Evolutionary conservation across 2,797 vertebrate genomes (phyloP).

Genomic region (Enteromius argenteus): DNA sequence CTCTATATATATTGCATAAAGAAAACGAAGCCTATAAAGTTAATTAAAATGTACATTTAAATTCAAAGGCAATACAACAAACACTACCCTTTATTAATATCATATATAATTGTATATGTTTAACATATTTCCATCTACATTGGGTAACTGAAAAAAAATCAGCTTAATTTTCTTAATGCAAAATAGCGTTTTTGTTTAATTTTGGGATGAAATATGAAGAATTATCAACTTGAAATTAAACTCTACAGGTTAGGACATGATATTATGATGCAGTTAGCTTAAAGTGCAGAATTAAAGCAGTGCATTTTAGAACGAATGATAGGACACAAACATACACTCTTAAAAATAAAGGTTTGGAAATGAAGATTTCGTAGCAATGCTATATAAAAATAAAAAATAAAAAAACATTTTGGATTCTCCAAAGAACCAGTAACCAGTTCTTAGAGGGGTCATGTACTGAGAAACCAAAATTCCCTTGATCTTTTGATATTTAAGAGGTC

Average conservation of each 20-base stretch:
- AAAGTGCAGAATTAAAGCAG: slow-evolving; percentile 7
- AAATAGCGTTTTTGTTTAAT: not conserved
- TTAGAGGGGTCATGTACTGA: not conserved
- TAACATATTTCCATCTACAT: not conserved
- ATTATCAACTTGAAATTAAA: not conserved
- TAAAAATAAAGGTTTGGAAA: not conserved
- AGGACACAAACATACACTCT: not conserved
- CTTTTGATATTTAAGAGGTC: not conserved
- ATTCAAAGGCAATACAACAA: not conserved
- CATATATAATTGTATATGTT: not conserved
- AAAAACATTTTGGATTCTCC: not conserved
- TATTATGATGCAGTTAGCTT: not conserved
- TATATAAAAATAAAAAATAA: not conserved
- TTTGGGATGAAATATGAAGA: not conserved
- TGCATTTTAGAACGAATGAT: not conserved
- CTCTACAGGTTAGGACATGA: not conserved
- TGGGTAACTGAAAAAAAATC: not conserved
- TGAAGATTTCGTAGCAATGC: not conserved
- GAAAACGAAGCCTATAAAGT: not conserved
- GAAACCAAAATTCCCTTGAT: not conserved
- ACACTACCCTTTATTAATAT: not conserved
- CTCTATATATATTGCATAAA: not conserved
- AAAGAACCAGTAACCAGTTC: not conserved
- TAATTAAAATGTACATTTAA: not conserved
- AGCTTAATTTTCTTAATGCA: not conserved